phyloP scores from a whole-genome alignment of 92 coral and sea anemone genomes.

The Siderastrea siderea region DNA sequence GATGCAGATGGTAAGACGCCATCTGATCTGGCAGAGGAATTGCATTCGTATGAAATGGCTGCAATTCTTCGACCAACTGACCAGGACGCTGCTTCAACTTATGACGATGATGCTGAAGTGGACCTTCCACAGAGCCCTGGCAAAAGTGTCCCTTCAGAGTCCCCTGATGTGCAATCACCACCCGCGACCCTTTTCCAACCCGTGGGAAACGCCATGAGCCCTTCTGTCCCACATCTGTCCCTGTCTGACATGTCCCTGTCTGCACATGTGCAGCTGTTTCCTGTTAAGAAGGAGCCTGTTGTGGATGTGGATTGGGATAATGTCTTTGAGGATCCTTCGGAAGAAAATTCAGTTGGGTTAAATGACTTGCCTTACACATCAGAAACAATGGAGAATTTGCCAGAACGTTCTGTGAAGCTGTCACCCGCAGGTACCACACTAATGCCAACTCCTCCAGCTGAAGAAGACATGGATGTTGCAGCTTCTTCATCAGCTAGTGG shows the following conservation, averaged over 20 bases:
- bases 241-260: background rate
- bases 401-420: background rate
- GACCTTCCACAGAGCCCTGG: conserved; percentile 16
- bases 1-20: conserved; percentile 39
- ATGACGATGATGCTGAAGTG: background rate
- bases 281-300: conserved; percentile 21
- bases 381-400: background rate
- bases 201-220: background rate
- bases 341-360: background rate
- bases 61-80: conserved; percentile 37
- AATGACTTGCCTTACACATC: background rate
- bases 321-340: background rate
- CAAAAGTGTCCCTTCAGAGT: background rate
- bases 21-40: conserved; percentile 45
- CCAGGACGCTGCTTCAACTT: background rate
- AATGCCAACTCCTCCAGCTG: background rate
- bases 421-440: background rate
- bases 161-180: conserved; percentile 3
- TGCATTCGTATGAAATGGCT: conserved; percentile 51
- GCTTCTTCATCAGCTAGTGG: conserved; percentile 11
- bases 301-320: background rate
- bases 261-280: conserved; percentile 1
- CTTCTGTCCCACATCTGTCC: background rate
- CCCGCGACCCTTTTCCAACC: conserved; percentile 28
- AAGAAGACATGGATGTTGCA: background rate